phyloP scores from a whole-genome alignment of 2,797 vertebrate genomes.

The Chiroxiphia lanceolata region DNA sequence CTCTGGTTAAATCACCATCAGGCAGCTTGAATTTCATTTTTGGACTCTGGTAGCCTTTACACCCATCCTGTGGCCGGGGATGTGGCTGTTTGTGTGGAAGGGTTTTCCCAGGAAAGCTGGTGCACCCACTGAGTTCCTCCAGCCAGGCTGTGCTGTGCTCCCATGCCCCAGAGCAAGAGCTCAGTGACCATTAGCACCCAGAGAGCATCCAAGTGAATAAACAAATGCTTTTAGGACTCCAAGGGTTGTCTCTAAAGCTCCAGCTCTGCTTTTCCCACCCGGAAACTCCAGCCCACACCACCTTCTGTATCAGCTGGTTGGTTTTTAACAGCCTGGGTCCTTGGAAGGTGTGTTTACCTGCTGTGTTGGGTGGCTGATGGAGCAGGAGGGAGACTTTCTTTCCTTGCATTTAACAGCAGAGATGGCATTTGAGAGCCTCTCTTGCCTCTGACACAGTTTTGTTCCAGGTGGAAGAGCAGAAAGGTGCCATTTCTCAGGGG shows the following conservation, averaged over 20 bases:
- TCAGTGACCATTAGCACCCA: not conserved
- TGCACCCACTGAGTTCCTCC: not conserved
- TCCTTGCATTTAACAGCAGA: not conserved
- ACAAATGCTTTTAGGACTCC: not conserved
- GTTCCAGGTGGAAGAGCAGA: not conserved
- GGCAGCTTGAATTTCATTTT: not conserved
- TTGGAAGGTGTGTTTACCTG: not conserved
- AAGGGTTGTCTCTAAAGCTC: not conserved
- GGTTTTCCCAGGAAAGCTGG: not conserved
- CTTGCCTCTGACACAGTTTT: not conserved
- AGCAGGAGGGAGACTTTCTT: not conserved
- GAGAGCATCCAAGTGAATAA: not conserved
- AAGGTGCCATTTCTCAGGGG: fast-evolving
- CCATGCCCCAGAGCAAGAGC: not conserved
- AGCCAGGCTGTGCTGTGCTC: not conserved
- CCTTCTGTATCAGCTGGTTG: not conserved
- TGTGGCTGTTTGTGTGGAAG: not conserved
- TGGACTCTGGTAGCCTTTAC: not conserved
- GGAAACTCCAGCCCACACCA: not conserved
- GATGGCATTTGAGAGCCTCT: not conserved
- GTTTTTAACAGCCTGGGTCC: not conserved
- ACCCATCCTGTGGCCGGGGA: fast-evolving
- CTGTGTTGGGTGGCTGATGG: not conserved
- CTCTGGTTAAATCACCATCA: not conserved
- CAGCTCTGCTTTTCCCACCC: not conserved